A percentile compares a stretch with the other conserved stretches of the same genome.
Conservation (phyloP, 2,888 invertebrate species). For the Germaria angustata region DNA sequence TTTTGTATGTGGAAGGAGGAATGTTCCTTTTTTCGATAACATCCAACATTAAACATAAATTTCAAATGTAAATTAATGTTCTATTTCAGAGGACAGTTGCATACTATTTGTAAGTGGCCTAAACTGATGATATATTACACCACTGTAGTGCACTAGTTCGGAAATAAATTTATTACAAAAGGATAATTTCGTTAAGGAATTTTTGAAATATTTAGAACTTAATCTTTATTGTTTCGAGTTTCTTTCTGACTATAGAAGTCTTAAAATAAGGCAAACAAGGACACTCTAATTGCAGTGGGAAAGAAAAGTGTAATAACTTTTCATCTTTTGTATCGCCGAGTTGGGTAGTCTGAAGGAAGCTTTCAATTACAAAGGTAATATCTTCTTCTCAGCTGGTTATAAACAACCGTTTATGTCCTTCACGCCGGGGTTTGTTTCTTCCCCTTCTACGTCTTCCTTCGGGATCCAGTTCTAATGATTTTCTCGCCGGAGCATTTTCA, state of each 20-base stretch:
- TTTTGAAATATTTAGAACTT: too few relatives aligned
- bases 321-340: too few relatives aligned
- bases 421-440: too few relatives aligned
- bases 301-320: neutral
- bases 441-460: too few relatives aligned
- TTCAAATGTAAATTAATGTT: slow-evolving; percentile 56
- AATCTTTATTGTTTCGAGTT: too few relatives aligned
- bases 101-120: neutral
- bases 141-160: slow-evolving; percentile 22
- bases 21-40: slow-evolving; percentile 11
- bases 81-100: neutral
- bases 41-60: slow-evolving; percentile 30
- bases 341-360: too few relatives aligned
- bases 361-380: too few relatives aligned
- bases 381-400: too few relatives aligned
- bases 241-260: neutral
- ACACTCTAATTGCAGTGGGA: neutral
- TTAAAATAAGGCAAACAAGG: neutral
- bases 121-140: too few relatives aligned
- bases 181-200: neutral
- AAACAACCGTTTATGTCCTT: too few relatives aligned
- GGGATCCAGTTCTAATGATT: too few relatives aligned
- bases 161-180: slow-evolving; percentile 23
- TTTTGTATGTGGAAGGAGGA: neutral
- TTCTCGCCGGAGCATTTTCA: too few relatives aligned